These are phyloP conservation scores for Oppia nitens DNA, from an alignment of 1,140 invertebrate genomes.

Conservation along the genomic window DNA sequence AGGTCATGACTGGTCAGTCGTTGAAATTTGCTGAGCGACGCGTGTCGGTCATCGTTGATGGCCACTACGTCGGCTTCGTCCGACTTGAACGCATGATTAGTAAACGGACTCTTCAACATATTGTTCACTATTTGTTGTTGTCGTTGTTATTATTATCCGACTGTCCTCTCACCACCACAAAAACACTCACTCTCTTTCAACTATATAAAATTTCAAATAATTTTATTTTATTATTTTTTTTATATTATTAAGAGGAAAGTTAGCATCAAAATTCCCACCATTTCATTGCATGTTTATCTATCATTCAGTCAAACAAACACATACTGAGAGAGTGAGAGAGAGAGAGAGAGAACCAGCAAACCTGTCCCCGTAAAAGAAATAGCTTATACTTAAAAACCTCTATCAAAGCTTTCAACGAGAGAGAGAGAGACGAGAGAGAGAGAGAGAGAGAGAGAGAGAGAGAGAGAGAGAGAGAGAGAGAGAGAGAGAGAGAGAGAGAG, in stretches of 20 bases:
- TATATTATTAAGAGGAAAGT: background rate
- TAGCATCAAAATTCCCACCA: background rate
- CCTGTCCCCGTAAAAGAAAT: too few species aligned
- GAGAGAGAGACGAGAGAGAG: too few species aligned
- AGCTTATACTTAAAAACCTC: too few species aligned
- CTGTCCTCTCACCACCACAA: background rate
- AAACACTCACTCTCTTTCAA: background rate
- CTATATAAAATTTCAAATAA: background rate
- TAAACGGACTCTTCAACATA: constrained; percentile 11
- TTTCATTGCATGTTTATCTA: too few species aligned
- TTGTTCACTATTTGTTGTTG: background rate
- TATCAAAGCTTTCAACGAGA: too few species aligned
- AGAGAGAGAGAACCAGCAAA: too few species aligned
- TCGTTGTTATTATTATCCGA: background rate
- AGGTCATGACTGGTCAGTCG: constrained; percentile 6
- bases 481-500: too few species aligned
- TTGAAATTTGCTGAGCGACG: constrained; percentile 10
- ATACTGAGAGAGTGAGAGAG: too few species aligned
- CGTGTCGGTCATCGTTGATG: constrained; percentile 14
- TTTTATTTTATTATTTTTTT: too few species aligned
- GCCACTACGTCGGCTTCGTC: constrained; percentile 14
- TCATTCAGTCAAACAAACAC: too few species aligned
- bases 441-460: too few species aligned
- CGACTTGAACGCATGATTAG: constrained; percentile 8
- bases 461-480: too few species aligned